phyloP scores from a whole-genome alignment of 1,140 invertebrate species.

The Trichoplusia ni region DNA sequence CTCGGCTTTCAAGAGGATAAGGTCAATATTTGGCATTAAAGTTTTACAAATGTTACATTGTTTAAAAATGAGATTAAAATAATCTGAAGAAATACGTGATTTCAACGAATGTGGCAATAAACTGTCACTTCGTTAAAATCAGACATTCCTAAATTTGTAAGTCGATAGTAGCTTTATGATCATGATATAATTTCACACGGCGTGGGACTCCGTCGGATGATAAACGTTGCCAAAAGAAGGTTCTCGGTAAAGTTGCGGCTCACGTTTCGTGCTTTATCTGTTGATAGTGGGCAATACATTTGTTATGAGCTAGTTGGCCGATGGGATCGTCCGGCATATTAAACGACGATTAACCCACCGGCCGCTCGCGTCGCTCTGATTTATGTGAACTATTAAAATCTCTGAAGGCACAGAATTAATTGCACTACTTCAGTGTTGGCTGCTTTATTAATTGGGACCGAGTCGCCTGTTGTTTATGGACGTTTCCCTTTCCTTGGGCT shows the following conservation, averaged over 20 bases:
- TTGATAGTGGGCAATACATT: slow-evolving; percentile 52
- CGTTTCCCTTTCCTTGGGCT: slow-evolving; percentile 67
- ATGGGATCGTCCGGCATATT: slow-evolving; percentile 70
- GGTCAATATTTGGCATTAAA: too few species aligned
- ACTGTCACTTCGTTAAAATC: too few species aligned
- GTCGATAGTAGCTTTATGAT: too few species aligned
- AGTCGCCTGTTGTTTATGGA: slow-evolving; percentile 77
- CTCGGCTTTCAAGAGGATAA: too few species aligned
- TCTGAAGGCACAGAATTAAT: slow-evolving; percentile 79
- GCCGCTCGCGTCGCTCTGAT: slow-evolving; percentile 62
- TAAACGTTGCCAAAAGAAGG: background rate
- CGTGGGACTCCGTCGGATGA: background rate
- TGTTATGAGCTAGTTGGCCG: slow-evolving; percentile 44
- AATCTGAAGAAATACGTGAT: too few species aligned
- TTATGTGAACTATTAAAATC: slow-evolving; percentile 81
- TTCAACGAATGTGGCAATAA: too few species aligned
- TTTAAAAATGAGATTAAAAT: too few species aligned
- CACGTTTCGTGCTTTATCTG: slow-evolving; percentile 67
- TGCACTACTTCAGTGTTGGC: slow-evolving; percentile 73
- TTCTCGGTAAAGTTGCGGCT: background rate
- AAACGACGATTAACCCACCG: slow-evolving; percentile 78
- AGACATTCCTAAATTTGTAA: too few species aligned
- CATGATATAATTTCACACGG: background rate
- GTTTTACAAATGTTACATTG: too few species aligned
- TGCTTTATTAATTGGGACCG: slow-evolving; percentile 78